Conservation (phyloP, 2,888 invertebrate species). For the Cryptops parisi region DNA sequence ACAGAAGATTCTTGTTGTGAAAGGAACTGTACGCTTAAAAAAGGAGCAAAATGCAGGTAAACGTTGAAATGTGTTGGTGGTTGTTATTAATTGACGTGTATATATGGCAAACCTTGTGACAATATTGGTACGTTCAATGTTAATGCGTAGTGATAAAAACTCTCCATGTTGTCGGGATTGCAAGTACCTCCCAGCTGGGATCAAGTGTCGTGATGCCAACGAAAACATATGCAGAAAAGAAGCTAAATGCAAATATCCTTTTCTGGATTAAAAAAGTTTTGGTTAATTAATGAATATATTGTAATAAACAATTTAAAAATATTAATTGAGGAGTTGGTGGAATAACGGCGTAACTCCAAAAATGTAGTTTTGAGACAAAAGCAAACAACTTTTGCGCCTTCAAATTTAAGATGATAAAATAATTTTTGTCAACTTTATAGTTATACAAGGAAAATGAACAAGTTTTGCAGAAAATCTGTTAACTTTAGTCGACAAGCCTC, state of each 20-base stretch:
- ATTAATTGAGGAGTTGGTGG: too few species aligned
- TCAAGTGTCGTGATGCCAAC: constrained; percentile 68
- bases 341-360: too few species aligned
- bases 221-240: constrained; percentile 85
- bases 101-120: too few species aligned
- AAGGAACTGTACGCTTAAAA: constrained; percentile 73
- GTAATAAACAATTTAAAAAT: background rate
- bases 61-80: background rate
- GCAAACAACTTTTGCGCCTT: too few species aligned
- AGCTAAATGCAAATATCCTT: constrained; percentile 37
- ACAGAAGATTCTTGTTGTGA: constrained; percentile 89
- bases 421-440: too few species aligned
- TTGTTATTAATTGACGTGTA: constrained; percentile 3
- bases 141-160: constrained; percentile 67
- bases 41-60: constrained; percentile 78
- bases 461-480: too few species aligned
- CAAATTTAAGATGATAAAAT: too few species aligned
- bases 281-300: background rate
- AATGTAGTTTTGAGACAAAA: too few species aligned
- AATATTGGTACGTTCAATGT: too few species aligned
- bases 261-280: constrained; percentile 1
- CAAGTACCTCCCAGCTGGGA: constrained; percentile 55
- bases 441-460: too few species aligned
- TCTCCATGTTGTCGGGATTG: constrained; percentile 90
- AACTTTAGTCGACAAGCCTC: too few species aligned